Base-by-base conservation (phyloP, 2,113 vertebrate genomes). In the Diadophis punctatus region DNA sequence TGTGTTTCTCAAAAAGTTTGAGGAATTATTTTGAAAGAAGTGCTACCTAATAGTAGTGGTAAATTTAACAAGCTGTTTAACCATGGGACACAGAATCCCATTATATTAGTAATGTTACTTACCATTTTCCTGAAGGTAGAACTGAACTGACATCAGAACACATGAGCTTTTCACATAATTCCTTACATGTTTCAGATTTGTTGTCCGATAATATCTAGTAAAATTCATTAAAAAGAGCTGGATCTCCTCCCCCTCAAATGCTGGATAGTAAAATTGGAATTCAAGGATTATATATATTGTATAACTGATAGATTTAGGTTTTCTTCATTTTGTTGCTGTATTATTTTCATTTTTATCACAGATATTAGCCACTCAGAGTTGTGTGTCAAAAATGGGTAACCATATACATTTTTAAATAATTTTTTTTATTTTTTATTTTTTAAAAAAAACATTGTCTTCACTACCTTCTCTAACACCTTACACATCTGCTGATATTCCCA, bases 151-250 rank as follows among this genome's bases (percentile, higher is more conserved):
- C 46, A 84, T 92, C 16, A 68, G 53, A 89, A 60, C 22, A 90
- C 22, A 91, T 16, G 7, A 39, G 18, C 74, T 85, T 85, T 89
- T 53, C 0, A 88, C 39, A 48, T 48, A 87, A 49, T n/a, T 93
- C 90, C 34, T 90, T 52, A 43, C 27, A 27, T 52, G 58, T 60
- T 96, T 92, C 93, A 49, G 89, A 0, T 88, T 86, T 68, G n/a
- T 16, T 91, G 53, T 5, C 14, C 39, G 46, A 86, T 51, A 51
- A 46, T 56, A 87, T 27, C 60, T 39, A 92, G 88, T 53, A 84
- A 51, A 20, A 60, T 63, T 74, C 53, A 90, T 52, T 90, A 93
- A 90, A 46, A 68, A 34, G 27, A 68, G 30, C 11, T n/a, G 58
- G 12, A 12, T n/a, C 5, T 1, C 12, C 30, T 1, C 60, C 30